Evolutionary conservation across 2,888 invertebrate species (phyloP).

Genomic region (Dryadula phaetusa): DNA sequence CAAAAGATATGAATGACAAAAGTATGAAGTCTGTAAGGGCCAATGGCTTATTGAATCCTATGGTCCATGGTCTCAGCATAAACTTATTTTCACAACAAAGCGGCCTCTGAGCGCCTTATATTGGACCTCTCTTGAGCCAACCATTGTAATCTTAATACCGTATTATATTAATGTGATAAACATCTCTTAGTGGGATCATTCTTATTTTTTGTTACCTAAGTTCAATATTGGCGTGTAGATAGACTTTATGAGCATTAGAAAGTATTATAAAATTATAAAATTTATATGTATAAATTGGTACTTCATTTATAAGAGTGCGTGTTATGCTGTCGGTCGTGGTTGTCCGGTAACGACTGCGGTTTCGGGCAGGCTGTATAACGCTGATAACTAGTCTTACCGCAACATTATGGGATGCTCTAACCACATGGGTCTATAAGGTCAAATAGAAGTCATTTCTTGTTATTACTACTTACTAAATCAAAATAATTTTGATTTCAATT

Average conservation of each 20-base stretch:
- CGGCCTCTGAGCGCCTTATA: conserved; percentile 79
- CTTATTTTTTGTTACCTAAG: conserved; percentile 71
- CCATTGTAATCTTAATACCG: conserved; percentile 83
- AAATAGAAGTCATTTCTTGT: neutral
- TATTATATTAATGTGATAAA: conserved; percentile 85
- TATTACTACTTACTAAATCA: neutral
- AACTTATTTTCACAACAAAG: conserved; percentile 84
- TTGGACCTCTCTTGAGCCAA: conserved; percentile 81
- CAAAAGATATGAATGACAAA: conserved; percentile 71
- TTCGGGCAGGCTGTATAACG: neutral
- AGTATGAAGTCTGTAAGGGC: conserved; percentile 68
- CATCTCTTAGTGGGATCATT: conserved; percentile 71
- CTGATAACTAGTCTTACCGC: conserved; percentile 19
- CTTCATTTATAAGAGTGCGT: neutral
- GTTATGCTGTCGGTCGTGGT: neutral
- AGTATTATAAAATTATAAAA: neutral
- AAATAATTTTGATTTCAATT: no score
- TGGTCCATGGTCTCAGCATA: conserved; percentile 67
- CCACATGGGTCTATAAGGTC: conserved; percentile 1
- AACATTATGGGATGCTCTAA: neutral
- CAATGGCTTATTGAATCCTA: conserved; percentile 79
- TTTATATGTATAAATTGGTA: no score
- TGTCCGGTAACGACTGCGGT: conserved; percentile 10
- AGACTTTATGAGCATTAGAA: conserved; percentile 19
- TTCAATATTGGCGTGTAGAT: conserved; percentile 73